phyloP scores from a whole-genome alignment of 1,140 invertebrate genomes.

The Dinothrombium tinctorium region DNA sequence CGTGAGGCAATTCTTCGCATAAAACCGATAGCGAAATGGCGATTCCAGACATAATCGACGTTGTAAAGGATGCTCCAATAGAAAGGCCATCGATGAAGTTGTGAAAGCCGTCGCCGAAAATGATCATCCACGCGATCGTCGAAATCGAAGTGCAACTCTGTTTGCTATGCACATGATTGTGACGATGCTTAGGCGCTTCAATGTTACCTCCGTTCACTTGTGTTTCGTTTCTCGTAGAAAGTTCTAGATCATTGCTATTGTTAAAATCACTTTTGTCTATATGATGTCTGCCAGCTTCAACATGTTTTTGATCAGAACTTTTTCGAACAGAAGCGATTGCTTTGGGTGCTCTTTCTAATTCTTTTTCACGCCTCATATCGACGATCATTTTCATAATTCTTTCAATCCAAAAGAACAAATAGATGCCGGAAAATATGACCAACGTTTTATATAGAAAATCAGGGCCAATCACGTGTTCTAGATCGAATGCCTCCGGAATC shows the following conservation, averaged over 20 bases:
- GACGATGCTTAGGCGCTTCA: no score
- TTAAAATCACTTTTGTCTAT: no score
- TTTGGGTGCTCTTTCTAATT: no score
- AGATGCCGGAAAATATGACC: slow-evolving; percentile 25
- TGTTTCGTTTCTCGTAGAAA: no score
- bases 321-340: no score
- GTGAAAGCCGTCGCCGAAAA: slow-evolving; percentile 43
- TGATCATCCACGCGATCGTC: slow-evolving; percentile 46
- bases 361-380: slow-evolving; percentile 23
- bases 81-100: slow-evolving; percentile 46
- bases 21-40: slow-evolving; percentile 39
- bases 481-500: slow-evolving; percentile 29
- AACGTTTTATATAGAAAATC: slow-evolving; percentile 25
- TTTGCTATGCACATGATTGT: no score
- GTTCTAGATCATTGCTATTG: no score
- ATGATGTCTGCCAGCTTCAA: no score
- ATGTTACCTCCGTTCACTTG: no score
- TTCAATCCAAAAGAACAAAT: slow-evolving; percentile 29
- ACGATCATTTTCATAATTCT: slow-evolving; percentile 27
- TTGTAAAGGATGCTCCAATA: slow-evolving; percentile 39
- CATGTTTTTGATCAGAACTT: no score
- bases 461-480: slow-evolving; percentile 18
- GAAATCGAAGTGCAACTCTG: no score
- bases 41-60: slow-evolving; percentile 33
- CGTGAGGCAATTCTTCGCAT: slow-evolving; percentile 45